phyloP scores from a whole-genome alignment of 2,797 vertebrate species.

The Poeciliopsis gracilis region DNA sequence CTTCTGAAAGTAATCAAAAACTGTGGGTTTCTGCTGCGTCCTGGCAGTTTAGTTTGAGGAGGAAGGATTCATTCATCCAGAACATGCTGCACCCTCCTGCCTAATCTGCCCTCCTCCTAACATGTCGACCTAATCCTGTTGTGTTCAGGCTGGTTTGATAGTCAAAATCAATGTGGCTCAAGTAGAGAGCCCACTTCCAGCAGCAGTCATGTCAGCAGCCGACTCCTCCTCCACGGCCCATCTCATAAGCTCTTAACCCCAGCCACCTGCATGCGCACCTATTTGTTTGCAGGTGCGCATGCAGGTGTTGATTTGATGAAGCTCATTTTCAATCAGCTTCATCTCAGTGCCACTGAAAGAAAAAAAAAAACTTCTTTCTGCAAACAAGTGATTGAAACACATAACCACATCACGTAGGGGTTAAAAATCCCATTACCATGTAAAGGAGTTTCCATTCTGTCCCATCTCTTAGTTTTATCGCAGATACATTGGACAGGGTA shows the following conservation, averaged over 20 bases:
- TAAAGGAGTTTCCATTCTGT: slow-evolving; percentile 52
- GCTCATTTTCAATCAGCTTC: slow-evolving; percentile 67
- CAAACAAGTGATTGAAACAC: slow-evolving; percentile 45
- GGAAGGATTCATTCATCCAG: slow-evolving; percentile 56
- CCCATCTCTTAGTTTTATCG: slow-evolving; percentile 36
- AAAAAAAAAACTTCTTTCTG: slow-evolving; percentile 31
- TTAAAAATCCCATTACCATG: slow-evolving; percentile 61
- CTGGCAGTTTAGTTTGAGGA: slow-evolving; percentile 52
- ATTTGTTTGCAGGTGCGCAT: slow-evolving; percentile 11
- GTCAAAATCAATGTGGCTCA: slow-evolving; percentile 75
- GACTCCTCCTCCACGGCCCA: not conserved
- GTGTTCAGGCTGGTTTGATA: slow-evolving; percentile 62
- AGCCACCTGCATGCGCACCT: not conserved
- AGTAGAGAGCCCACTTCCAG: slow-evolving; percentile 54
- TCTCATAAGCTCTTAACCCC: slow-evolving; percentile 30
- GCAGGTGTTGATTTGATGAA: too few relatives aligned
- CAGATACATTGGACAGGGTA: slow-evolving; percentile 36
- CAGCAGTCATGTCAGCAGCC: slow-evolving; percentile 31
- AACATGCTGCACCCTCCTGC: slow-evolving; percentile 54
- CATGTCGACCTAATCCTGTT: slow-evolving; percentile 52
- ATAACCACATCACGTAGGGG: slow-evolving; percentile 30
- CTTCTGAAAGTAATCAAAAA: not conserved
- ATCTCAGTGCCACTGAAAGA: slow-evolving; percentile 42
- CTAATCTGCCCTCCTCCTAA: slow-evolving; percentile 65
- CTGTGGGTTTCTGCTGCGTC: not conserved